phyloP scores from a whole-genome alignment of 1,140 invertebrate species.

The Atopsyche davidsoni region DNA sequence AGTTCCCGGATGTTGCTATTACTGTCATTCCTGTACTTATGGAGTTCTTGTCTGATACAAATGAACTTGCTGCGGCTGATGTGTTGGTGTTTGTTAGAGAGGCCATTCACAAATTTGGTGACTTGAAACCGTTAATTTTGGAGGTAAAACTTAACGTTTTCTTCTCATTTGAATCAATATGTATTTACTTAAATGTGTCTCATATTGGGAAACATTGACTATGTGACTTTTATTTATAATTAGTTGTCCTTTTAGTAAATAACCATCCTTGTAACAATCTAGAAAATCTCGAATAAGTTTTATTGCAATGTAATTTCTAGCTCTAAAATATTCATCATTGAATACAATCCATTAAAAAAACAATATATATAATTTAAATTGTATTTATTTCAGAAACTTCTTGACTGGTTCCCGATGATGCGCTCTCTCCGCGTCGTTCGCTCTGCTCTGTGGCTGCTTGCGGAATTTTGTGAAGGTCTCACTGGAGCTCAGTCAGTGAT shows the following conservation, averaged over 20 bases:
- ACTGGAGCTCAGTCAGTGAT: conserved; percentile 78
- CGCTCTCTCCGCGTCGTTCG: conserved; percentile 83
- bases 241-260: too few species aligned
- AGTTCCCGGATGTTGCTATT: conserved; percentile 93
- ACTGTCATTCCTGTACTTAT: conserved; percentile 92
- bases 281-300: too few species aligned
- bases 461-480: conserved; percentile 82
- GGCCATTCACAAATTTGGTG: conserved; percentile 88
- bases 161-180: conserved; percentile 1
- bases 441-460: conserved; percentile 95
- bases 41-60: conserved; percentile 92
- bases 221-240: too few species aligned
- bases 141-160: conserved; percentile 57
- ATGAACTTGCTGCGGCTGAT: conserved; percentile 89
- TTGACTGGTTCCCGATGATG: conserved; percentile 79
- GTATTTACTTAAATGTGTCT: conserved; percentile 7
- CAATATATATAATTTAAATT: too few species aligned
- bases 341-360: too few species aligned
- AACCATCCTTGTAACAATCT: too few species aligned
- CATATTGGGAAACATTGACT: too few species aligned
- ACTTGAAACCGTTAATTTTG: conserved; percentile 73
- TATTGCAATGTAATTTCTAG: too few species aligned
- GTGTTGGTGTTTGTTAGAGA: conserved; percentile 93
- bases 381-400: conserved; percentile 53
- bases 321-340: too few species aligned